phyloP scores from a whole-genome alignment of 2,888 invertebrate genomes.

The Spisula subtruncata region DNA sequence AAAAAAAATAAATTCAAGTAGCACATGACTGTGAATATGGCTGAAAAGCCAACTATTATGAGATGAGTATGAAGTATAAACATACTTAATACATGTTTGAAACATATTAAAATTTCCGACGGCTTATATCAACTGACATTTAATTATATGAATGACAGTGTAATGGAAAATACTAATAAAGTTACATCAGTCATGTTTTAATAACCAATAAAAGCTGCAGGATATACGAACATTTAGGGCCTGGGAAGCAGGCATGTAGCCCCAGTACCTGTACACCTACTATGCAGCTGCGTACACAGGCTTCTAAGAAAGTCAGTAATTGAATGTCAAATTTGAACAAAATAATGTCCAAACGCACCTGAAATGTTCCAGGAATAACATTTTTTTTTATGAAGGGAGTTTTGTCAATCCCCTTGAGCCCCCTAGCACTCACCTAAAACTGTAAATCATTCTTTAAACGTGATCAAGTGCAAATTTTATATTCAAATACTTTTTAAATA shows the following conservation, averaged over 20 bases:
- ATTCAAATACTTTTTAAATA: too few relatives aligned
- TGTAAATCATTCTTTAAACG: too few relatives aligned
- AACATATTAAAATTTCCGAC: neutral
- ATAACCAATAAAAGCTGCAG: conserved; percentile 12
- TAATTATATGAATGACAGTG: neutral
- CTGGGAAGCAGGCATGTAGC: neutral
- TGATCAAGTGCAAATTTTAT: too few relatives aligned
- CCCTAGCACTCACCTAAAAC: too few relatives aligned
- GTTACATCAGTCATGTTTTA: neutral
- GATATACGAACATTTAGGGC: neutral
- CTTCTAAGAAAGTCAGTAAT: too few relatives aligned
- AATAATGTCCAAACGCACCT: neutral
- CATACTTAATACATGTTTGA: neutral
- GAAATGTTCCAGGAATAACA: too few relatives aligned
- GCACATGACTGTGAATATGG: neutral
- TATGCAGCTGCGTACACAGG: too few relatives aligned
- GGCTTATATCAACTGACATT: neutral
- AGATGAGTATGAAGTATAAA: neutral
- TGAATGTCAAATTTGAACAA: too few relatives aligned
- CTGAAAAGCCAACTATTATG: neutral
- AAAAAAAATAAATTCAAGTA: conserved; percentile 28
- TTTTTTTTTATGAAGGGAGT: too few relatives aligned
- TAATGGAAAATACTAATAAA: conserved; percentile 16
- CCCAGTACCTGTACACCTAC: too few relatives aligned
- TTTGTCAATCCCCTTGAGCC: too few relatives aligned